phyloP scores from a whole-genome alignment of 2,888 invertebrate genomes.

The Drosophila vallismaia region DNA sequence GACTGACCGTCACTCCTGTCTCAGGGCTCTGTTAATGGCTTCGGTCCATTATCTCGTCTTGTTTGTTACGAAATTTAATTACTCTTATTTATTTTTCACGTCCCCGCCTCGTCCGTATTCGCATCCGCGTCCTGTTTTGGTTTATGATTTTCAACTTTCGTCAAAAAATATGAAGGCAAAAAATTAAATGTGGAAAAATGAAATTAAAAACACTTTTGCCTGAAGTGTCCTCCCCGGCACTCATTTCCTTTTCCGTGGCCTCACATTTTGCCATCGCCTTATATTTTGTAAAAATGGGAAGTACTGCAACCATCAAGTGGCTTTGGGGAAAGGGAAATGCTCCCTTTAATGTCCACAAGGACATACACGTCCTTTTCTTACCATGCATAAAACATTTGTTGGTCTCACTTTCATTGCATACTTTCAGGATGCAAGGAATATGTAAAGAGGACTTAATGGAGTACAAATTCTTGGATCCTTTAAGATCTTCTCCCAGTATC shows the following conservation, averaged over 20 bases:
- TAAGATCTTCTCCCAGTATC: background rate
- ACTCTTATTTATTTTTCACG: constrained; percentile 82
- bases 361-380: background rate
- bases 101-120: constrained; percentile 29
- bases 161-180: constrained; percentile 62
- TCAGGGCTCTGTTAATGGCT: constrained; percentile 79
- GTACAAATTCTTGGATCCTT: constrained; percentile 13
- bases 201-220: constrained; percentile 76
- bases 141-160: constrained; percentile 73
- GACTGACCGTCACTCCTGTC: constrained; percentile 48
- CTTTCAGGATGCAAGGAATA: constrained; percentile 2
- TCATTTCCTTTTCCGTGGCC: constrained; percentile 21
- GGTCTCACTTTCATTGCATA: constrained; percentile 12
- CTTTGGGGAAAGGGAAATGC: background rate
- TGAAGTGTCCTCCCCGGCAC: constrained; percentile 41
- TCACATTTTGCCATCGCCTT: constrained; percentile 56
- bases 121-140: constrained; percentile 23
- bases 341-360: background rate
- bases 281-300: constrained; percentile 67
- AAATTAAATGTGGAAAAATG: constrained; percentile 72
- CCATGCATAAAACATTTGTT: background rate
- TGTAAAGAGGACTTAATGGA: constrained; percentile 17
- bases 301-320: constrained; percentile 7
- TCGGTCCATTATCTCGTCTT: constrained; percentile 84
- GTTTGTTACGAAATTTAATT: constrained; percentile 84